Conservation (phyloP, 2,888 invertebrate genomes). For the Biston stratarius region DNA sequence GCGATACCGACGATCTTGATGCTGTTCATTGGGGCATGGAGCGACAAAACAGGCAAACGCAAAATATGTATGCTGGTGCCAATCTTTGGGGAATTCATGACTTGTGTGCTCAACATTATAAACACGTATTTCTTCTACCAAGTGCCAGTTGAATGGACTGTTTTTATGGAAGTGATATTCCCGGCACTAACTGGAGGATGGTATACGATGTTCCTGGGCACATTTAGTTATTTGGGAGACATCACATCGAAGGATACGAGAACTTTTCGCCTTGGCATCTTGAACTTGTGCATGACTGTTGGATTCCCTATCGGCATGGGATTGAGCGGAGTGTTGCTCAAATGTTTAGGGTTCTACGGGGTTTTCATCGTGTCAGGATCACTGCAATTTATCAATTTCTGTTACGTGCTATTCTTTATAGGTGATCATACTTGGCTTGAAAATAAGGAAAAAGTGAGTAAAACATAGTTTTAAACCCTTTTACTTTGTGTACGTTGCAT, state of each 20-base stretch:
- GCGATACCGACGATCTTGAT: constrained; percentile 83
- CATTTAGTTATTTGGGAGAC: constrained; percentile 88
- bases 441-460: constrained; percentile 70
- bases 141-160: constrained; percentile 83
- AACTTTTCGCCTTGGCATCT: constrained; percentile 87
- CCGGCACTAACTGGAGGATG: constrained; percentile 85
- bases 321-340: constrained; percentile 73
- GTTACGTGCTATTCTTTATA: constrained; percentile 75
- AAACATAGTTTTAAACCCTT: constrained; percentile 5
- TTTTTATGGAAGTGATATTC: constrained; percentile 83
- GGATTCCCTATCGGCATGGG: constrained; percentile 82
- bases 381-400: constrained; percentile 75
- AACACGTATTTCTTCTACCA: constrained; percentile 86
- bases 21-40: constrained; percentile 88
- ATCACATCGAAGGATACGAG: constrained; percentile 85
- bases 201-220: constrained; percentile 85
- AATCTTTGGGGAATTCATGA: constrained; percentile 83
- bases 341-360: constrained; percentile 82
- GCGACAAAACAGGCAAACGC: constrained; percentile 85
- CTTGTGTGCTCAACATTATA: constrained; percentile 79
- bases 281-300: constrained; percentile 79
- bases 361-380: constrained; percentile 76
- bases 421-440: constrained; percentile 78
- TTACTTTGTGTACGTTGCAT: constrained; percentile 1
- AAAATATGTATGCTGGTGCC: constrained; percentile 87